These are phyloP conservation scores for Tamandua tetradactyla DNA, from an alignment of 2,797 vertebrate genomes.

Conservation along the genomic window DNA sequence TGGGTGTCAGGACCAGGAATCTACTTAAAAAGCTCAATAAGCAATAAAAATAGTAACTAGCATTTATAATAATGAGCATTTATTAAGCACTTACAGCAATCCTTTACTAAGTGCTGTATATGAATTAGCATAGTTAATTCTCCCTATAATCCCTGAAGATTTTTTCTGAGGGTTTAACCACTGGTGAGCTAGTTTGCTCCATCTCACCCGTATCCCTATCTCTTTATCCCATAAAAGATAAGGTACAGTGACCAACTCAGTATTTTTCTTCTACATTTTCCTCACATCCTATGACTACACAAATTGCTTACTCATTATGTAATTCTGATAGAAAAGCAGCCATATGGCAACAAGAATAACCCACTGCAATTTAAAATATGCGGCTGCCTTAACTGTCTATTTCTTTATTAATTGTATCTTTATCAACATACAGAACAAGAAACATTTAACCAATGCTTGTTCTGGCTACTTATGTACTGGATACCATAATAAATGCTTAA, in stretches of 20 bases:
- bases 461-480: no score
- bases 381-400: background rate
- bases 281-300: background rate
- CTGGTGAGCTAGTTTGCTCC: background rate
- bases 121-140: background rate
- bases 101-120: background rate
- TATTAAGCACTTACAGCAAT: background rate
- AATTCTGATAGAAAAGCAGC: background rate
- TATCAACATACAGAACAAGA: background rate
- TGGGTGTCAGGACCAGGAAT: background rate
- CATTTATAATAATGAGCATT: background rate
- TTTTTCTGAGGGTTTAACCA: background rate
- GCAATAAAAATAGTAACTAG: background rate
- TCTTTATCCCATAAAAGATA: background rate
- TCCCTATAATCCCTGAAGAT: background rate
- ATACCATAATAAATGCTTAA: background rate
- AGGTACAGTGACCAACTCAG: background rate
- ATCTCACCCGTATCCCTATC: background rate
- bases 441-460: background rate
- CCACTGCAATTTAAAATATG: background rate
- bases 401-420: background rate
- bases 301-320: background rate
- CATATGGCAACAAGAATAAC: background rate
- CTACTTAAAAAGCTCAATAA: background rate
- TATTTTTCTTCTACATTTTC: background rate